Base-by-base conservation (phyloP, 2,797 vertebrate genomes). In the Sebastes vulpes region DNA sequence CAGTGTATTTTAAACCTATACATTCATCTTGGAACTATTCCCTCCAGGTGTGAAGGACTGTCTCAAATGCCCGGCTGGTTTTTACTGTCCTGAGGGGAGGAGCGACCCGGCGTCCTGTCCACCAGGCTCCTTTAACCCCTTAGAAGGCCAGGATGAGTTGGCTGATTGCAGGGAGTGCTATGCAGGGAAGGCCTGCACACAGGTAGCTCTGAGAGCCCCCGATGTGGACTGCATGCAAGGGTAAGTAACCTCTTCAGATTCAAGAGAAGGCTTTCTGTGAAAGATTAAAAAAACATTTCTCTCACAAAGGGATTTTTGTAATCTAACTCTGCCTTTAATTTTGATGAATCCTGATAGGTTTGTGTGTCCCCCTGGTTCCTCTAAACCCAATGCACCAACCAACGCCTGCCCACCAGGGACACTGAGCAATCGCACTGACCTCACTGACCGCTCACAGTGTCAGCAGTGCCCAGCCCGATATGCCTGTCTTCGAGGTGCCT, bases 371-470 rank as follows among this genome's bases (percentile, higher is more conserved):
- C 73, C 76, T 10, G 98, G 97, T 5, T 97, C 97, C 0, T 95
- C 96, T 2, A 97, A 95, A 90, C 97, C 97, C 16, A 97, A 97
- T 0, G 76, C 90, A 0, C 93, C 94, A 21, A 79, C 85, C 68
- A 97, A 96, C 0, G 94, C 96, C 52, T 99, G 97, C 50, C 96
- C 97, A 8, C 95, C 97, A 0, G 97, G 97, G 64, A 98, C 97
- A 0, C 82, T 97, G 52, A 97, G 96, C 91, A 93, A 96, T 56
- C 91, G 67, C 68, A 90, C 88, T 0, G 91, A 94, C 71, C 96
- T 98, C 60, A 97, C 96, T 8, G 95, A 98, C 86, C 96, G 95
- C 63, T 96, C 97, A 4, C 97, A 98, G 86, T 98, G 97, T 79
- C 97, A 97, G 77, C 93, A 61, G 0, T 98, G 98, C 75, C 97